Percentiles rank a stretch among this genome's conserved stretches.
Conservation (phyloP, 2,797 vertebrate species). For the Masticophis lateralis region DNA sequence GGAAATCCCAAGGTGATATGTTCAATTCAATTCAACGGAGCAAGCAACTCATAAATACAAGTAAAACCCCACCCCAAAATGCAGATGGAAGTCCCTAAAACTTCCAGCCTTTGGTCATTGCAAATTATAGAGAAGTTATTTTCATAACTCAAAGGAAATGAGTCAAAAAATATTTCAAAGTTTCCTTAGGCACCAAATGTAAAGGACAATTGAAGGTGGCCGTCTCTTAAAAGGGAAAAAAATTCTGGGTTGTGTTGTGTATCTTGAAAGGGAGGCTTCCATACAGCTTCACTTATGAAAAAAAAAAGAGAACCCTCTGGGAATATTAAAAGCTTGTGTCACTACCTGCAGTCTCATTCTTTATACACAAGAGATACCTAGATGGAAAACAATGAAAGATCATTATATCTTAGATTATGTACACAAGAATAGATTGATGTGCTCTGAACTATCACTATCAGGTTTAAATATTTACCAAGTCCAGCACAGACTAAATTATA, state of each 20-base stretch:
- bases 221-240: neutral
- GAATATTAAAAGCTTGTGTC: neutral
- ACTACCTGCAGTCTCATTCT: neutral
- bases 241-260: neutral
- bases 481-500: neutral
- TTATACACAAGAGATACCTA: neutral
- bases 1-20: neutral
- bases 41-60: neutral
- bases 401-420: neutral
- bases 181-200: neutral
- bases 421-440: neutral
- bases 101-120: neutral
- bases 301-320: neutral
- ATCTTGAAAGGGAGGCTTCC: neutral
- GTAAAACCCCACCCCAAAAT: neutral
- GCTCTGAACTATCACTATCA: neutral
- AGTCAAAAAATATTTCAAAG: neutral
- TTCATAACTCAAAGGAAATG: constrained; percentile 9
- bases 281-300: neutral
- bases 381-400: neutral
- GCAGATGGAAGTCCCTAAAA: neutral
- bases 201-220: neutral
- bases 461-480: neutral
- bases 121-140: neutral
- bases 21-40: neutral